These are phyloP conservation scores for Stenodema calcarata DNA, from an alignment of 2,888 invertebrate species.

Conservation along the genomic window DNA sequence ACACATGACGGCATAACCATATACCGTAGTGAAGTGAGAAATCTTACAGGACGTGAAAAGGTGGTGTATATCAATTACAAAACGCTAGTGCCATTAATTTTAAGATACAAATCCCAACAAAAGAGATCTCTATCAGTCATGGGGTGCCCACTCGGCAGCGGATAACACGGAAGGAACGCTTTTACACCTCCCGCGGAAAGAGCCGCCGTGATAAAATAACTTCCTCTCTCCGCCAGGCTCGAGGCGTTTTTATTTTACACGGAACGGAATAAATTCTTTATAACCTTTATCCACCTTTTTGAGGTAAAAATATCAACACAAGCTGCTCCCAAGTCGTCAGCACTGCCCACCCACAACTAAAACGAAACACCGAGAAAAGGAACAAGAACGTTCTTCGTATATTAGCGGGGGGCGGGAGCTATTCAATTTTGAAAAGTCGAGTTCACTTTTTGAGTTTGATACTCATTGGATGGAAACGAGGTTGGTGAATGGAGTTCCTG, in stretches of 20 bases:
- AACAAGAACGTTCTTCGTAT: not conserved
- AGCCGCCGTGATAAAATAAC: not conserved
- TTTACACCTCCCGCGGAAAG: not conserved
- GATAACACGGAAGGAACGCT: not conserved
- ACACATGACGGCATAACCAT: no score
- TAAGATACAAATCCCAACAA: not conserved
- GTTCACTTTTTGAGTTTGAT: not conserved
- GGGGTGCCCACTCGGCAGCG: not conserved
- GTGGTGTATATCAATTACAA: not conserved
- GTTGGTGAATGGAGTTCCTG: not conserved
- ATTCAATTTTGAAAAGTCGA: not conserved
- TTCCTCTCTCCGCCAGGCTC: not conserved
- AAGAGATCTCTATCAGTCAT: not conserved
- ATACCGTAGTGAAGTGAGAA: no score
- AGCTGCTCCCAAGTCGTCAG: not conserved
- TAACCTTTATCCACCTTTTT: not conserved
- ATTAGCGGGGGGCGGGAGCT: not conserved
- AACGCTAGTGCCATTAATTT: not conserved
- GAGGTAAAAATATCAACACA: not conserved
- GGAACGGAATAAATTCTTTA: constrained; percentile 17
- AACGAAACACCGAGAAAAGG: not conserved
- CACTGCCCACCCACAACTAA: not conserved
- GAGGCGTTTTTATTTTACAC: not conserved
- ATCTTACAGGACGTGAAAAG: no score
- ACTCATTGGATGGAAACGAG: not conserved